Conservation (phyloP, 2,113 vertebrate species). For the Camarhynchus parvulus region DNA sequence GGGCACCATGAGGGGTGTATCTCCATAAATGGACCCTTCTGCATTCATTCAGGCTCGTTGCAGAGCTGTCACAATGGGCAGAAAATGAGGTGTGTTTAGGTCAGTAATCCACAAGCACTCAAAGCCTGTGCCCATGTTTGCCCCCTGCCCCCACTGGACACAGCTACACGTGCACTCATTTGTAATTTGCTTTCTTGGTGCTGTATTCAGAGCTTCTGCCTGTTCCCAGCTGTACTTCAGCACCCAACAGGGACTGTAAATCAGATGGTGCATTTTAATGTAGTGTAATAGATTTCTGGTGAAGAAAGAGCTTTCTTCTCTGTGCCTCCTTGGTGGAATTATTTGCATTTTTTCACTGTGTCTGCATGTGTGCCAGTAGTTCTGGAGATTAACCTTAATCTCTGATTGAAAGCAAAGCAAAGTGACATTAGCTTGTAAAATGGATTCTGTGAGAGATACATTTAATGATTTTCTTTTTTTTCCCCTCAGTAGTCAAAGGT, state of each 20-base stretch:
- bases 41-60: neutral
- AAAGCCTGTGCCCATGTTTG: neutral
- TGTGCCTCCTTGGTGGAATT: neutral
- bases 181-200: neutral
- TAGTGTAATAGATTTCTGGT: conserved; percentile 18
- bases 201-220: neutral
- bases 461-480: neutral
- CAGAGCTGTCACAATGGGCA: neutral
- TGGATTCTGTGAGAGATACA: conserved; percentile 2
- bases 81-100: neutral
- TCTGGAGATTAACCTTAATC: conserved; percentile 44
- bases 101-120: neutral
- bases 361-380: neutral
- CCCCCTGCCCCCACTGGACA: neutral
- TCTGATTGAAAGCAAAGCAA: conserved; percentile 37
- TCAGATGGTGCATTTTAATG: conserved; percentile 46
- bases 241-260: neutral
- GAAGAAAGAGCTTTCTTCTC: conserved; percentile 9
- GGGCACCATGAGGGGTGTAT: neutral
- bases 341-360: neutral
- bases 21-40: neutral
- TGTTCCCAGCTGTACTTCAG: neutral
- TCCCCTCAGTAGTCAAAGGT: neutral
- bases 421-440: conserved; percentile 42
- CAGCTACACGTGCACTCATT: neutral